Evolutionary conservation across 1,140 invertebrate genomes (phyloP).

Genomic region (Drosophila paulistorum): DNA sequence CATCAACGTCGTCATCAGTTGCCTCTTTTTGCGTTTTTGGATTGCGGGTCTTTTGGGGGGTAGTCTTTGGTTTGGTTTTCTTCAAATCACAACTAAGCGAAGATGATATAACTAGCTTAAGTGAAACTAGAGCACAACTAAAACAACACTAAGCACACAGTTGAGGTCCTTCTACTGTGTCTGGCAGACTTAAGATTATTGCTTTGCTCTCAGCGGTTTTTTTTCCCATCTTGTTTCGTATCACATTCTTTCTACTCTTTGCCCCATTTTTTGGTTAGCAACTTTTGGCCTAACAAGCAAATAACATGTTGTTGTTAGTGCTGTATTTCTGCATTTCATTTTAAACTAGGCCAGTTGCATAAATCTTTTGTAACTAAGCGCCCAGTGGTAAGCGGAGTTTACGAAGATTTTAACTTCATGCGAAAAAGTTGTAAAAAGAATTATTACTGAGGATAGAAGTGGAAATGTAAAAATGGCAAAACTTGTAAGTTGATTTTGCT

Average conservation of each 20-base stretch:
- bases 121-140: constrained; percentile 49
- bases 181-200: constrained; percentile 55
- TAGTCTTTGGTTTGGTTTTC: constrained; percentile 19
- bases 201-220: constrained; percentile 37
- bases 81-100: constrained; percentile 54
- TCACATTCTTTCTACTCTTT: constrained; percentile 13
- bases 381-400: constrained; percentile 28
- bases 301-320: constrained; percentile 33
- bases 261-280: constrained; percentile 19
- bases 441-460: no score
- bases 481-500: background rate
- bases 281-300: constrained; percentile 56
- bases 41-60: background rate
- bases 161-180: constrained; percentile 16
- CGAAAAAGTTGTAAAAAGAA: background rate
- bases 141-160: background rate
- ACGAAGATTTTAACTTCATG: constrained; percentile 17
- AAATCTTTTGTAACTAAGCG: constrained; percentile 32
- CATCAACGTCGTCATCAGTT: constrained; percentile 64
- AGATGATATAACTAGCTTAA: constrained; percentile 60
- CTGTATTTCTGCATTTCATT: constrained; percentile 29
- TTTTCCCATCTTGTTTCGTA: constrained; percentile 32
- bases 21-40: constrained; percentile 22
- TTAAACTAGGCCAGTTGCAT: constrained; percentile 56
- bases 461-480: background rate